phyloP scores from a whole-genome alignment of 2,113 vertebrate genomes.

The Psittacula cyanocephala region DNA sequence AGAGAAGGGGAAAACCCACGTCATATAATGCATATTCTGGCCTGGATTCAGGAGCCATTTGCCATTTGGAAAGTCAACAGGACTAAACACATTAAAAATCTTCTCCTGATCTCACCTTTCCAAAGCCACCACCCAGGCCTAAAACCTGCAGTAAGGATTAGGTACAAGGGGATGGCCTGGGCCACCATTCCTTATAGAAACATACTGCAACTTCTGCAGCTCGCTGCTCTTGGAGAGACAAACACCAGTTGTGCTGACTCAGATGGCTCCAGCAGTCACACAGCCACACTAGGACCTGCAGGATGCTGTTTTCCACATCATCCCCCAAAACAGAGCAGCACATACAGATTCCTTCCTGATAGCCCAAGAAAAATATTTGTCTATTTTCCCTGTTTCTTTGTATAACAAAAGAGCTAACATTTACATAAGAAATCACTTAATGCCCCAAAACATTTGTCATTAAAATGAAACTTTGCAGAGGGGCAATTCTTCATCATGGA shows the following conservation, averaged over 20 bases:
- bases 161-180: accelerated
- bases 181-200: background rate
- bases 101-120: background rate
- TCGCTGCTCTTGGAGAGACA: background rate
- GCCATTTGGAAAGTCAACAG: background rate
- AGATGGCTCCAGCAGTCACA: background rate
- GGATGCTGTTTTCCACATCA: accelerated
- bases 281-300: accelerated
- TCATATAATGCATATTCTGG: background rate
- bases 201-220: background rate
- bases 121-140: background rate
- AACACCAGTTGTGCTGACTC: background rate
- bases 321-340: background rate
- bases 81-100: accelerated
- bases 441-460: background rate
- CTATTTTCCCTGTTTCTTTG: background rate
- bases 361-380: background rate
- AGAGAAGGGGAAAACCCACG: accelerated
- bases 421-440: background rate
- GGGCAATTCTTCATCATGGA: slow-evolving; percentile 10
- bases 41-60: background rate
- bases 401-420: background rate
- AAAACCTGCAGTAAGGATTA: background rate
- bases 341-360: background rate
- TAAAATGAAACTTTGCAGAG: background rate